Evolutionary conservation across 2,888 invertebrate genomes (phyloP).

Genomic region (Melolontha melolontha): DNA sequence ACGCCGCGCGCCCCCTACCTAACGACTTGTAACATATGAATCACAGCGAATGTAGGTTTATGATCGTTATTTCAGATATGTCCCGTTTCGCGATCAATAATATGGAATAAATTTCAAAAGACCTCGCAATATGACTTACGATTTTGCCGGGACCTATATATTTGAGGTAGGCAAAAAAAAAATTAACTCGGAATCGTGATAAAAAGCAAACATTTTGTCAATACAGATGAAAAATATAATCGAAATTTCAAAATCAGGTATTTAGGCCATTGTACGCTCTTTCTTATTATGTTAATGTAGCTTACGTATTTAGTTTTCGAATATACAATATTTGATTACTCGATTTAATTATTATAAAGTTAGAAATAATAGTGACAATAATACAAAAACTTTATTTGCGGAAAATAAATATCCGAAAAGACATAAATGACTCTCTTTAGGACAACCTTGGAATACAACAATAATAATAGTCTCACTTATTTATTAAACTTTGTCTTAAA

Average conservation of each 20-base stretch:
- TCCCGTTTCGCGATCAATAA: constrained; percentile 49
- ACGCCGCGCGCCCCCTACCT: constrained; percentile 47
- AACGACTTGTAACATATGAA: constrained; percentile 62
- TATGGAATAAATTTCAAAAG: constrained; percentile 40
- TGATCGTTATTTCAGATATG: constrained; percentile 55
- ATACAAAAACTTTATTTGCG: too few species aligned
- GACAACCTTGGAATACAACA: too few species aligned
- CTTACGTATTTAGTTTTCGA: too few species aligned
- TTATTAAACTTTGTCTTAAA: too few species aligned
- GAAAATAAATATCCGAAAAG: too few species aligned
- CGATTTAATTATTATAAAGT: too few species aligned
- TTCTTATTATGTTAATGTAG: too few species aligned
- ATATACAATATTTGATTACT: too few species aligned
- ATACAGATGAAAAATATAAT: not conserved
- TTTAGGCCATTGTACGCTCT: not conserved
- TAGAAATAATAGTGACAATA: too few species aligned
- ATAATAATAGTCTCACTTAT: too few species aligned
- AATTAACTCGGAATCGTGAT: not conserved
- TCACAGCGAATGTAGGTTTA: constrained; percentile 56
- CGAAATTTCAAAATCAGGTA: not conserved
- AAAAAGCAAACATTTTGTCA: constrained; percentile 11
- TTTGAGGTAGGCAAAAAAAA: not conserved
- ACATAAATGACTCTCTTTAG: too few species aligned
- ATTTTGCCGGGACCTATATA: not conserved
- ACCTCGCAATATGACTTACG: too few species aligned